Percentiles rank a stretch among this genome's conserved stretches.
Conservation (phyloP, 2,113 vertebrate species). For the Suncus etruscus region DNA sequence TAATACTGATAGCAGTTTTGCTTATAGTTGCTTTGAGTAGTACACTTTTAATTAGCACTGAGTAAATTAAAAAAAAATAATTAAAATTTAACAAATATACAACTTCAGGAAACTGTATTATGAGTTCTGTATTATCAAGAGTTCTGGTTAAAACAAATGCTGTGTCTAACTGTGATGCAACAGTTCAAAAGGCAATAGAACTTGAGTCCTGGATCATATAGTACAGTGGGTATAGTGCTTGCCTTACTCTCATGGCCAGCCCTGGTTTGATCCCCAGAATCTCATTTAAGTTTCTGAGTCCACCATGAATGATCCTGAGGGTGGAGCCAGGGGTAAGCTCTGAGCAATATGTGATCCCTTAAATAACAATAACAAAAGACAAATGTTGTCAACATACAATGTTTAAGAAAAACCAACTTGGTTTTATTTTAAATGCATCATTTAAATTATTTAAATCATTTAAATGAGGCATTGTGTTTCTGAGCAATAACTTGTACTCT, state of each 20-base stretch:
- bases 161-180: too few species aligned
- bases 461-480: rapidly evolving
- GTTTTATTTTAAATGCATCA: background rate
- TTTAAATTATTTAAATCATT: too few species aligned
- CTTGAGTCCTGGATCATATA: background rate
- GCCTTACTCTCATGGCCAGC: too few species aligned
- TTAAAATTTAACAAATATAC: background rate
- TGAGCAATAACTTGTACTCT: background rate
- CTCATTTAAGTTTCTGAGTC: too few species aligned
- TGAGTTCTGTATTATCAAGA: background rate
- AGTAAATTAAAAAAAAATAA: too few species aligned
- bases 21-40: background rate
- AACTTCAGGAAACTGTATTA: background rate
- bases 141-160: background rate
- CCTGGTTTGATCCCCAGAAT: too few species aligned
- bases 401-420: background rate
- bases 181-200: background rate
- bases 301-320: too few species aligned
- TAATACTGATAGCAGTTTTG: background rate
- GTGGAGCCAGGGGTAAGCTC: too few species aligned
- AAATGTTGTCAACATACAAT: too few species aligned
- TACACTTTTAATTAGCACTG: background rate
- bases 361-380: too few species aligned
- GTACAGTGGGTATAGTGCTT: too few species aligned
- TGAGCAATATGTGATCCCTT: too few species aligned